These are phyloP conservation scores for Elanus axillaris DNA, from an alignment of 2,113 vertebrate species.

Conservation along the genomic window DNA sequence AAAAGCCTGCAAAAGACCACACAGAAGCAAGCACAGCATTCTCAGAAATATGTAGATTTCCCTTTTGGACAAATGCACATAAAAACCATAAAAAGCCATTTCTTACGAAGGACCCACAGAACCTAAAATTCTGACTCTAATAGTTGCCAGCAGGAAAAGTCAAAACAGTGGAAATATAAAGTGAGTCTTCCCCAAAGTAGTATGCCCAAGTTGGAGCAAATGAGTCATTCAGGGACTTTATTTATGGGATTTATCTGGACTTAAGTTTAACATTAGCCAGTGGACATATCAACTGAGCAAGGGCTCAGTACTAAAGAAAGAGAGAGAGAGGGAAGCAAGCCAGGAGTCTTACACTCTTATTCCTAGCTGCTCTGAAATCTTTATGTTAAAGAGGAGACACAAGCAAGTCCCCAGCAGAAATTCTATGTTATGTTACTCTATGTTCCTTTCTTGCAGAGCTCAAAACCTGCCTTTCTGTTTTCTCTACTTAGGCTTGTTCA, in stretches of 20 bases:
- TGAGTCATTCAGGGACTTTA: background rate
- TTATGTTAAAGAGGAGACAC: background rate
- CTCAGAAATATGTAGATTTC: background rate
- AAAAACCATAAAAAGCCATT: background rate
- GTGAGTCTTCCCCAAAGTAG: background rate
- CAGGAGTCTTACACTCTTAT: background rate
- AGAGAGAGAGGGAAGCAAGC: background rate
- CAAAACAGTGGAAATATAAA: background rate
- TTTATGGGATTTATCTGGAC: background rate
- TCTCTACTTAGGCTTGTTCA: constrained; percentile 79
- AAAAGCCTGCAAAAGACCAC: background rate
- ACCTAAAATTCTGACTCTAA: background rate
- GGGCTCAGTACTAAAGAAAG: background rate
- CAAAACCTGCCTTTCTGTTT: background rate
- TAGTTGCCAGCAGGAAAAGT: background rate
- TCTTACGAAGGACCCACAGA: background rate
- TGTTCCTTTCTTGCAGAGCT: background rate
- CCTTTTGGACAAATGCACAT: background rate
- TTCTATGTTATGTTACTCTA: background rate
- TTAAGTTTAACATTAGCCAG: background rate
- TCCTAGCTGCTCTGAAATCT: background rate
- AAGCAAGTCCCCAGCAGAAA: background rate
- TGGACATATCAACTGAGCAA: background rate
- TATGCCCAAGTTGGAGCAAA: background rate
- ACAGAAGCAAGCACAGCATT: background rate